Percentiles rank a stretch among this genome's conserved stretches.
Conservation (phyloP, 2,113 vertebrate genomes). For the Meles meles region DNA sequence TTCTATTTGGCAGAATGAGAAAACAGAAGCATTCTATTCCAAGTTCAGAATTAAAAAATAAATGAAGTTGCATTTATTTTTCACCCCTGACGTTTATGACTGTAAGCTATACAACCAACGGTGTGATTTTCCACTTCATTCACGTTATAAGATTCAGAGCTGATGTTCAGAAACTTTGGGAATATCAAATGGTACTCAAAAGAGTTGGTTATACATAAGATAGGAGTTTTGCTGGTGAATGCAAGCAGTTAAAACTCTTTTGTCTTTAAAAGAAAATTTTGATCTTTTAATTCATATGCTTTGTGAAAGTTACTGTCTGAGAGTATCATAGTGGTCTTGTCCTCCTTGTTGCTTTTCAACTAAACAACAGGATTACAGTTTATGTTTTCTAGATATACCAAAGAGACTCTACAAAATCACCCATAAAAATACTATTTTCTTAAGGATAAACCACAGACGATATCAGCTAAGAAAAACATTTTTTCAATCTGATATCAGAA, state of each 20-base stretch:
- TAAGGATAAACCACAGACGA: background rate
- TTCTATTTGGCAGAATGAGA: background rate
- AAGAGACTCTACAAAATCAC: background rate
- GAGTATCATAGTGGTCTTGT: background rate
- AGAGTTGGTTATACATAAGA: background rate
- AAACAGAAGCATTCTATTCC: conserved; percentile 28
- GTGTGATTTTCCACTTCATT: conserved; percentile 1
- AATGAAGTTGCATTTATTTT: conserved; percentile 1
- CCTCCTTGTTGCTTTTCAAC: conserved; percentile 36
- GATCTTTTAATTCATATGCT: background rate
- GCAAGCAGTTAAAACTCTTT: background rate
- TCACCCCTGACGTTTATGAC: background rate
- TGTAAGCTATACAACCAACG: background rate
- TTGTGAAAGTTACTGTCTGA: background rate
- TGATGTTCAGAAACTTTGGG: background rate
- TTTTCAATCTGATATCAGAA: conserved; percentile 18
- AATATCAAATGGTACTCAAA: background rate
- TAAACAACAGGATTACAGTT: background rate
- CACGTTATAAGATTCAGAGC: background rate
- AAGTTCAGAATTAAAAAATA: background rate
- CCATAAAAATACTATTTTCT: conserved; percentile 44
- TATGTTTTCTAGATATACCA: conserved; percentile 35
- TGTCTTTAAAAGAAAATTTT: background rate
- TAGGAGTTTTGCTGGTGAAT: background rate
- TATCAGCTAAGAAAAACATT: conserved; percentile 28